Conservation (phyloP, 2,797 vertebrate genomes). For the Mionectes olivaceus region DNA sequence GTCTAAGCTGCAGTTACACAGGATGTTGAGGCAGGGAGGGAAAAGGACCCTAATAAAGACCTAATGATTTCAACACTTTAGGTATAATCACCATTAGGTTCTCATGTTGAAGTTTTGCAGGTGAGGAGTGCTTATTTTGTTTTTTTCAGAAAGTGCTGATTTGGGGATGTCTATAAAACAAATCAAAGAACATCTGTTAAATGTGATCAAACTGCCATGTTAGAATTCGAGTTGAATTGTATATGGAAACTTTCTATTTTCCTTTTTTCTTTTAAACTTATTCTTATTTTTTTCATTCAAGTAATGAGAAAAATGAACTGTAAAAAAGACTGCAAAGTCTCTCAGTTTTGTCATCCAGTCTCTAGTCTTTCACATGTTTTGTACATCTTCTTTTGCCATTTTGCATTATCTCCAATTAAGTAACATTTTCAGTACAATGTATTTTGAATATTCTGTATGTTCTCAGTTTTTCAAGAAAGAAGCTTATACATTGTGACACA, state of each 20-base stretch:
- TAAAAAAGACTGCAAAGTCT: background rate
- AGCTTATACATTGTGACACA: constrained; percentile 48
- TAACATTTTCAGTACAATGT: constrained; percentile 46
- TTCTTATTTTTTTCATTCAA: background rate
- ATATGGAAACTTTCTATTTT: background rate
- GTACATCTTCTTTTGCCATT: background rate
- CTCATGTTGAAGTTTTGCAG: background rate
- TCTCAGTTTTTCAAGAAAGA: constrained; percentile 57
- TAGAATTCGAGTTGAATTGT: background rate
- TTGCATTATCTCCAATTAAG: constrained; percentile 46
- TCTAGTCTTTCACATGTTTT: constrained; percentile 2
- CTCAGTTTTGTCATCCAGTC: background rate
- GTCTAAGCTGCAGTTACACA: background rate
- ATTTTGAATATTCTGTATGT: constrained; percentile 61
- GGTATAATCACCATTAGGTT: background rate
- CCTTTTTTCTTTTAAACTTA: background rate
- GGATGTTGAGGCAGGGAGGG: rapidly evolving
- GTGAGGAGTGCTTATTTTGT: background rate
- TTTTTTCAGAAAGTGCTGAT: background rate
- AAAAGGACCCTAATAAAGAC: background rate
- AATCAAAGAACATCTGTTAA: background rate
- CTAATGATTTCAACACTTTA: background rate
- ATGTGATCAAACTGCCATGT: background rate
- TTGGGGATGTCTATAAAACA: background rate
- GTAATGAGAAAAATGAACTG: background rate